These are phyloP conservation scores for Valencia hispanica DNA, from an alignment of 2,797 vertebrate species.

Conservation along the genomic window DNA sequence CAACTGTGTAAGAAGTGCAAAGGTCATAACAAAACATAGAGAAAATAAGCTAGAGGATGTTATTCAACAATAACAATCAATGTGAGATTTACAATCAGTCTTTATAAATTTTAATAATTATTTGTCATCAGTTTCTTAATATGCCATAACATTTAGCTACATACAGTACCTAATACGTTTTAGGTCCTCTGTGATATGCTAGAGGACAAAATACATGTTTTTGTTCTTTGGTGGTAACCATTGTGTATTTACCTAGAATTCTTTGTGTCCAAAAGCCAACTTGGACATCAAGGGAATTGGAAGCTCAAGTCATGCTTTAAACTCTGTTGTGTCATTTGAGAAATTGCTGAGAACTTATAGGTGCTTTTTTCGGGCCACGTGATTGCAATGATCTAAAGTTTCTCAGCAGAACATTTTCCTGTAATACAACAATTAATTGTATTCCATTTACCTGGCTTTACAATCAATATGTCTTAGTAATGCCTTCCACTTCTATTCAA, in stretches of 20 bases:
- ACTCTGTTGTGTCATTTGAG: background rate
- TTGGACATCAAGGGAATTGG: background rate
- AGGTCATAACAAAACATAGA: background rate
- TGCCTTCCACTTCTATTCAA: conserved; percentile 2
- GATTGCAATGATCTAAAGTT: background rate
- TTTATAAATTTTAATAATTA: background rate
- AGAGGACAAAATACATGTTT: too few species aligned
- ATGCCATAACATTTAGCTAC: background rate
- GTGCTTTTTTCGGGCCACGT: background rate
- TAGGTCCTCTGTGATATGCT: background rate
- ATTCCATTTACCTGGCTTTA: conserved; percentile 1
- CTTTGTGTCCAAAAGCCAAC: background rate
- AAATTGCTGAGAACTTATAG: background rate
- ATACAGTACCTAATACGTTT: background rate
- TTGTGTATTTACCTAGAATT: background rate
- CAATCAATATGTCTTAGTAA: conserved; percentile 7
- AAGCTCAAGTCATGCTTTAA: background rate
- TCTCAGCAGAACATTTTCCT: background rate
- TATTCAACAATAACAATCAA: background rate
- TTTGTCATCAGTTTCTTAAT: too few species aligned
- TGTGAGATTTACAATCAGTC: background rate
- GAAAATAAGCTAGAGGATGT: background rate
- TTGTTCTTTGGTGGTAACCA: background rate
- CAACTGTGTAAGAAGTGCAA: background rate
- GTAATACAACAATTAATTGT: background rate